Conservation (phyloP, 2,888 invertebrate species). For the Tinea pellionella region DNA sequence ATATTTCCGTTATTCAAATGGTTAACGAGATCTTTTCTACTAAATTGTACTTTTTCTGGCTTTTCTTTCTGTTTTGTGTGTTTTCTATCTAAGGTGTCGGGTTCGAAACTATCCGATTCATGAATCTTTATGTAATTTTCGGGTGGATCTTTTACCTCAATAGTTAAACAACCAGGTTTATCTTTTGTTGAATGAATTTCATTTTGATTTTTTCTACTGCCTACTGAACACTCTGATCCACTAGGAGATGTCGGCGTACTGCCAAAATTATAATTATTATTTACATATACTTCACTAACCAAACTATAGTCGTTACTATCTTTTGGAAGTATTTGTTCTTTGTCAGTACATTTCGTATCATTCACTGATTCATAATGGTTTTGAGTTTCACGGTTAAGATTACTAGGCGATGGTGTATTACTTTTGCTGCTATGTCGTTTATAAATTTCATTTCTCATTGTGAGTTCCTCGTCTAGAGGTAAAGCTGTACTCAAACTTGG, state of each 20-base stretch:
- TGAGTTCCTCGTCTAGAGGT: slow-evolving; percentile 84
- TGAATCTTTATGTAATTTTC: slow-evolving; percentile 80
- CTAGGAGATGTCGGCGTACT: slow-evolving; percentile 70
- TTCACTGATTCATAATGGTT: slow-evolving; percentile 54
- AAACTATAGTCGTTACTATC: slow-evolving; percentile 72
- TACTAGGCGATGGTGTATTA: slow-evolving; percentile 53
- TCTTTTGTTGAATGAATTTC: slow-evolving; percentile 42
- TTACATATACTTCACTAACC: slow-evolving; percentile 83
- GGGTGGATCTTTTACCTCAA: slow-evolving; percentile 85
- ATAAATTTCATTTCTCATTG: slow-evolving; percentile 81
- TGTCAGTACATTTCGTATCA: slow-evolving; percentile 18
- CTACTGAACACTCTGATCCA: slow-evolving; percentile 69
- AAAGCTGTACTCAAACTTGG: slow-evolving; percentile 79
- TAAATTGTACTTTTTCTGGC: slow-evolving; percentile 37
- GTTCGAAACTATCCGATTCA: slow-evolving; percentile 87
- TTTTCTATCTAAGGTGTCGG: slow-evolving; percentile 86
- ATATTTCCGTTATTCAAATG: slow-evolving; percentile 32
- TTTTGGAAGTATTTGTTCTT: slow-evolving; percentile 20
- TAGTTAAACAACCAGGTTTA: slow-evolving; percentile 84
- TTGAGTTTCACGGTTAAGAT: slow-evolving; percentile 37
- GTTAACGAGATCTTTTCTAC: slow-evolving; percentile 43
- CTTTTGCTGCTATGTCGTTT: slow-evolving; percentile 72
- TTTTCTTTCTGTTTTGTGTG: slow-evolving; percentile 61
- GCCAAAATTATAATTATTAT: slow-evolving; percentile 76
- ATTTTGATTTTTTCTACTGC: slow-evolving; percentile 68